These are phyloP conservation scores for Stenolophus ochropezus DNA, from an alignment of 2,888 invertebrate species.

Conservation along the genomic window DNA sequence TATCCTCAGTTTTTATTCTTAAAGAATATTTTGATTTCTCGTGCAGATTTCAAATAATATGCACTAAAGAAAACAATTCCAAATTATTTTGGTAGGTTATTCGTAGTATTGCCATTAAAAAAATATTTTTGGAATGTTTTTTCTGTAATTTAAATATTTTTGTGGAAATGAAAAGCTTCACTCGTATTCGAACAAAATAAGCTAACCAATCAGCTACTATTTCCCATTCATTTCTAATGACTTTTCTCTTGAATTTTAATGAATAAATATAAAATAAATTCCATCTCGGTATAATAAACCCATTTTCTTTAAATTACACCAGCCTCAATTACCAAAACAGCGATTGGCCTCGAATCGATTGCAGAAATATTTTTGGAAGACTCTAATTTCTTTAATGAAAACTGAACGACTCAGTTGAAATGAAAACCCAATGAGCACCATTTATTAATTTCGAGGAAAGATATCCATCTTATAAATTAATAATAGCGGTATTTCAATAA, in stretches of 20 bases:
- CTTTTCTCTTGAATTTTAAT: not conserved
- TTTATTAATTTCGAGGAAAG: not conserved
- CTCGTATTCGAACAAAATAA: too few relatives aligned
- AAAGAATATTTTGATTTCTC: not conserved
- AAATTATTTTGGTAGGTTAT: too few relatives aligned
- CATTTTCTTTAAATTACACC: not conserved
- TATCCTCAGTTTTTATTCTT: not conserved
- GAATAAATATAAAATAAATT: not conserved
- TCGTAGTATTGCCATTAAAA: too few relatives aligned
- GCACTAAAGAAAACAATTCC: not conserved
- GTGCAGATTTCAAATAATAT: not conserved
- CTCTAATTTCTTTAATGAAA: not conserved
- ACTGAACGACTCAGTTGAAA: not conserved
- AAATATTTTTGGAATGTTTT: too few relatives aligned
- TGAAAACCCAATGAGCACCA: not conserved
- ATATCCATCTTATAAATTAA: not conserved
- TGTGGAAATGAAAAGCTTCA: too few relatives aligned
- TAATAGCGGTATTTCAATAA: not conserved
- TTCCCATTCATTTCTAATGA: too few relatives aligned
- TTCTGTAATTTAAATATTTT: too few relatives aligned
- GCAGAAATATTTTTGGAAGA: not conserved
- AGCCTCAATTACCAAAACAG: not conserved
- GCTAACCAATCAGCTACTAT: too few relatives aligned
- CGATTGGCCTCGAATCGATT: not conserved
- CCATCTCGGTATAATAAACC: not conserved